Evolutionary conservation across 2,113 vertebrate genomes (phyloP).

Genomic region (Xyliphius kryptos): DNA sequence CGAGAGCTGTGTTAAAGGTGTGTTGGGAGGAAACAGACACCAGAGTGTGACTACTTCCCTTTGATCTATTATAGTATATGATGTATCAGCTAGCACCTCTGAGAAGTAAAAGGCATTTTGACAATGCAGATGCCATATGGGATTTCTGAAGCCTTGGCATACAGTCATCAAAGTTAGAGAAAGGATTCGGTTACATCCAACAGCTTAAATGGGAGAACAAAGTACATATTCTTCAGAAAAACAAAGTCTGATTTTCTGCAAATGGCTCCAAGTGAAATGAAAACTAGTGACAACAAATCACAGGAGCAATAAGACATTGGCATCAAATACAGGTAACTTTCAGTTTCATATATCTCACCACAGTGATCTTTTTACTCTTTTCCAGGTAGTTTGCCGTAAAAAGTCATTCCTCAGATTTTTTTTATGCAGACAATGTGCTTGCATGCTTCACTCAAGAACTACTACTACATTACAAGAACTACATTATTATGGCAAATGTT

Average conservation of each 20-base stretch:
- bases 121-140: neutral
- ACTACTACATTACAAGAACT: neutral
- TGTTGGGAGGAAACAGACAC: constrained; percentile 46
- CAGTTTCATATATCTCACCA: neutral
- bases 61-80: constrained; percentile 34
- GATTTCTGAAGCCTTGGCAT: neutral
- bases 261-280: too few species aligned
- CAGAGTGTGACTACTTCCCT: constrained; percentile 23
- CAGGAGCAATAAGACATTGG: neutral
- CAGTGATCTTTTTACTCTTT: neutral
- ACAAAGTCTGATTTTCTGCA: too few species aligned
- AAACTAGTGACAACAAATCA: neutral
- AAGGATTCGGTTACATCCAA: neutral
- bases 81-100: constrained; percentile 28
- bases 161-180: neutral
- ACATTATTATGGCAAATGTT: neutral
- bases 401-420: neutral
- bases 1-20: constrained; percentile 39
- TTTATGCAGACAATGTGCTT: too few species aligned
- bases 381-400: neutral
- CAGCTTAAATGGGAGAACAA: too few species aligned
- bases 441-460: neutral
- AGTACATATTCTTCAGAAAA: too few species aligned
- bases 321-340: constrained; percentile 23
- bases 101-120: constrained; percentile 9